A percentile compares a stretch with the other conserved stretches of the same genome.
Conservation (phyloP, 2,797 vertebrate species). For the Borostomias antarcticus region DNA sequence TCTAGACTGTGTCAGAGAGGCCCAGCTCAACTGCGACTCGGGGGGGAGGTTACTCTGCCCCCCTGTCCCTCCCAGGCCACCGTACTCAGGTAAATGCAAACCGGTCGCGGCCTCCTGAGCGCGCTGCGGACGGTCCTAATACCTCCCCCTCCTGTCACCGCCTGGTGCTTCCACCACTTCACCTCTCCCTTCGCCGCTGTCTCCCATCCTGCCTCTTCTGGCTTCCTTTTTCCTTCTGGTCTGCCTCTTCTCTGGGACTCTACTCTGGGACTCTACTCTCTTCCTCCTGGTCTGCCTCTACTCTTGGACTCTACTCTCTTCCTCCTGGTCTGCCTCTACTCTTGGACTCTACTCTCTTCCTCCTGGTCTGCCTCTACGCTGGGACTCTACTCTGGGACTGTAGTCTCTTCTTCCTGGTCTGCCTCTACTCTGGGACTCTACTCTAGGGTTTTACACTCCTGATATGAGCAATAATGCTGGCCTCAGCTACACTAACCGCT, state of each 20-base stretch:
- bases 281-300: neutral
- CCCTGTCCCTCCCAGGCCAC: conserved; percentile 93
- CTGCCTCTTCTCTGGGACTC: conserved; percentile 34
- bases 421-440: neutral
- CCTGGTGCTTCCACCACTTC: conserved; percentile 30
- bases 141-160: conserved; percentile 58
- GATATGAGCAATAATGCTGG: neutral
- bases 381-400: no score
- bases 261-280: no score
- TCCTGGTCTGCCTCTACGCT: conserved; percentile 36
- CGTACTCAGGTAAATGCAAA: conserved; percentile 87
- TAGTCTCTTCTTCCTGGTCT: neutral
- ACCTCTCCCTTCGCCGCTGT: conserved; percentile 7
- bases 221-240: conserved; percentile 21
- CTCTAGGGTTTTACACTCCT: no score
- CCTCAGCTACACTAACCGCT: neutral
- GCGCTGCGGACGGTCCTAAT: conserved; percentile 55
- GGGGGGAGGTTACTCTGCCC: conserved; percentile 86
- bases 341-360: neutral
- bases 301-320: no score
- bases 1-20: conserved; percentile 94
- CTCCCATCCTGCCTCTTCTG: conserved; percentile 25
- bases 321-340: conserved; percentile 26
- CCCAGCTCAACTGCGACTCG: conserved; percentile 81
- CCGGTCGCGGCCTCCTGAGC: conserved; percentile 15